Percentiles rank a stretch among this genome's conserved stretches.
These are phyloP conservation scores for Enteromius afrohamiltoni DNA, from an alignment of 2,797 vertebrate genomes.

Conservation along the genomic window DNA sequence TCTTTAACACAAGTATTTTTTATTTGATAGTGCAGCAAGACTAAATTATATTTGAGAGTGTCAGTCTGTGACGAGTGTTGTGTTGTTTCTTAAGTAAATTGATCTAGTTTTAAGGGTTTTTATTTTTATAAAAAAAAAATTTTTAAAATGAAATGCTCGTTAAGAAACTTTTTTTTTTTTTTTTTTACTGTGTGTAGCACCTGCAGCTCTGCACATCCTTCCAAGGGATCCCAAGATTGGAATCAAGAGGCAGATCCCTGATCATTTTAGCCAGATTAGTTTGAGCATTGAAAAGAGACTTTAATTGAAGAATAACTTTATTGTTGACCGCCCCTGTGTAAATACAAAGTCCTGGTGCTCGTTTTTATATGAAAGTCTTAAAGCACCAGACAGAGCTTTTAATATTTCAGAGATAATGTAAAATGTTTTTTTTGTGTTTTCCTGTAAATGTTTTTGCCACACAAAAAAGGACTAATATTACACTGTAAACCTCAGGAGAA, in stretches of 20 bases:
- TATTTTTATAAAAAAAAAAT: background rate
- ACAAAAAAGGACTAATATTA: background rate
- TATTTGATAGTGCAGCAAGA: background rate
- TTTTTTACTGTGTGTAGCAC: background rate
- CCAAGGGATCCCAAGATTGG: background rate
- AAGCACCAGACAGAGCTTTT: background rate
- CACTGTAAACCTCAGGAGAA: background rate
- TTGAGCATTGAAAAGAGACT: background rate
- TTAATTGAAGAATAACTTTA: background rate
- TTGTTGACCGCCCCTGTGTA: background rate
- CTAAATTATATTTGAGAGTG: background rate
- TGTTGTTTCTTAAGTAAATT: background rate
- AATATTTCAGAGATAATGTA: background rate
- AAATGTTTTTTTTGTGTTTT: background rate
- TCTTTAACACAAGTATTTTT: background rate
- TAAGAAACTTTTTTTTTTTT: background rate
- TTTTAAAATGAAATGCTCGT: background rate
- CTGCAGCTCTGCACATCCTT: background rate
- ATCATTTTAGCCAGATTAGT: background rate
- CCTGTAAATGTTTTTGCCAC: background rate
- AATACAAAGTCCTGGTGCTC: background rate
- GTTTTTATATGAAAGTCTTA: background rate
- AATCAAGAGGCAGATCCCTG: background rate
- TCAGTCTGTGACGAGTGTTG: background rate
- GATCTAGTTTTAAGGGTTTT: background rate